Percentiles rank a stretch among this genome's conserved stretches.
These are phyloP conservation scores for Aleiodes alternator DNA, from an alignment of 2,888 invertebrate species.

Conservation along the genomic window DNA sequence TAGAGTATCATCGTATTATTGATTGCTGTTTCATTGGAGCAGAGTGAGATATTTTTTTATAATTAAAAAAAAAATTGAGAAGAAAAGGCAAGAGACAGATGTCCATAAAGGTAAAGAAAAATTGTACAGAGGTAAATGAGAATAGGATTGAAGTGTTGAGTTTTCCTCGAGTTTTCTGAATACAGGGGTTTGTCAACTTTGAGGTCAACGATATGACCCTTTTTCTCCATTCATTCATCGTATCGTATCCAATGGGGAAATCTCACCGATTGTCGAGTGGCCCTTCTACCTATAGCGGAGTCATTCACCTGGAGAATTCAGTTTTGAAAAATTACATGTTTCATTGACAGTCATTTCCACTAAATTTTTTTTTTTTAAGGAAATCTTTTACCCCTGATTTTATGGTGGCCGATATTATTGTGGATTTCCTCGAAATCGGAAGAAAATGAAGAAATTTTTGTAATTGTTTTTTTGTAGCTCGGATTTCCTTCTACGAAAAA, in stretches of 20 bases:
- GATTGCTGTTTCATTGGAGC: background rate
- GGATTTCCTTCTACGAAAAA: no score
- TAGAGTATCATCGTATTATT: background rate
- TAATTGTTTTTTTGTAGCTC: no score
- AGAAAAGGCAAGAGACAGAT: background rate
- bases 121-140: background rate
- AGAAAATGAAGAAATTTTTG: no score
- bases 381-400: no score
- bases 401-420: no score
- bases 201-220: slow-evolving; percentile 19
- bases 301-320: background rate
- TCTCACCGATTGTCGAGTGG: background rate
- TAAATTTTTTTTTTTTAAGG: no score
- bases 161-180: slow-evolving; percentile 25
- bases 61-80: background rate
- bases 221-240: slow-evolving; percentile 3
- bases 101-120: no score
- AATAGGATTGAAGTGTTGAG: slow-evolving; percentile 13
- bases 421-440: no score
- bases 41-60: background rate
- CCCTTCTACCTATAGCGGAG: background rate
- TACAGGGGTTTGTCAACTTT: slow-evolving; percentile 9
- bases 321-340: no score
- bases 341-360: no score
- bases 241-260: slow-evolving; percentile 45